phyloP scores from a whole-genome alignment of 1,140 invertebrate genomes.

The Leguminivora glycinivorella region DNA sequence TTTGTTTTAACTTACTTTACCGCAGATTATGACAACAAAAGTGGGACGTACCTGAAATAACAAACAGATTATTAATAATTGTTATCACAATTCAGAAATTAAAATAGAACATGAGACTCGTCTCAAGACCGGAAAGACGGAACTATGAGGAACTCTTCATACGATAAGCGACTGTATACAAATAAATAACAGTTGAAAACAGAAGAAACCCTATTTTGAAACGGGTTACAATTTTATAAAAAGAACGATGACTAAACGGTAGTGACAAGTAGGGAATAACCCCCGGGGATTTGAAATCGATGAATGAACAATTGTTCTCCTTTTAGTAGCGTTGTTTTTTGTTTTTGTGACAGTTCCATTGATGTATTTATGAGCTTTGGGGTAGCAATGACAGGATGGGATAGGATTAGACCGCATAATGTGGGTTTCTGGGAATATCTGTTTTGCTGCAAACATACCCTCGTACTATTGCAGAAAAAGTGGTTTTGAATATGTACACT shows the following conservation, averaged over 20 bases:
- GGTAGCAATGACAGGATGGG: slow-evolving; percentile 1
- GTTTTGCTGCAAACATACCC: not conserved
- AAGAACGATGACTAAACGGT: not conserved
- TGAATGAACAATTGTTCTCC: slow-evolving; percentile 9
- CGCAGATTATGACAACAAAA: slow-evolving; percentile 20
- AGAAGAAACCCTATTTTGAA: not conserved
- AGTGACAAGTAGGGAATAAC: slow-evolving; percentile 3
- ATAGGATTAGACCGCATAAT: slow-evolving; percentile 7
- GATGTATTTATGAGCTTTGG: slow-evolving; percentile 1
- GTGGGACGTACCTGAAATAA: slow-evolving; percentile 21
- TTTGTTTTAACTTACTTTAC: slow-evolving; percentile 3
- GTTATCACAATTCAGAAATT: not conserved
- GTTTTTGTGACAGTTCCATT: not conserved
- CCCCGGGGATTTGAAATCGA: slow-evolving; percentile 3
- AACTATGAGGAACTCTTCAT: not conserved
- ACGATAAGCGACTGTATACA: not conserved
- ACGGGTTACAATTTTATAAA: not conserved
- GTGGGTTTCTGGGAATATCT: not conserved
- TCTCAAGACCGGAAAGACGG: not conserved
- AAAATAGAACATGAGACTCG: not conserved
- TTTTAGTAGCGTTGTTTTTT: not conserved
- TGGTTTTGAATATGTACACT: not conserved
- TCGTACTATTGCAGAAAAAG: not conserved
- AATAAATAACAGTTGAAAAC: not conserved
- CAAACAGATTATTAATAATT: slow-evolving; percentile 24